Percentiles rank a stretch among this genome's conserved stretches.
Evolutionary conservation across 2,888 invertebrate genomes (phyloP).

Genomic region (Epsilonema sp.): DNA sequence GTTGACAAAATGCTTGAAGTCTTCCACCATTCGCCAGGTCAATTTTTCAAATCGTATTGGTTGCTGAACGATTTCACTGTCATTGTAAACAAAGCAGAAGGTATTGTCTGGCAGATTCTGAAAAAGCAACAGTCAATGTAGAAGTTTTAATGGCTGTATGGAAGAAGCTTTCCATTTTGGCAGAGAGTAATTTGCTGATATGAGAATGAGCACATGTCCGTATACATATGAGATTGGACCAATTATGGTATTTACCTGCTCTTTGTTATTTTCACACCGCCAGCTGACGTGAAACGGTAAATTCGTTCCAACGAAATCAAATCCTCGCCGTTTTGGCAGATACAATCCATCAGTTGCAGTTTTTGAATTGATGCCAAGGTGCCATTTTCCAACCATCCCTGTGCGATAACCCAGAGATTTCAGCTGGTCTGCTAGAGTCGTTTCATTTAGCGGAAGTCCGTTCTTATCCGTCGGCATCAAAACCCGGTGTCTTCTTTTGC

Average conservation of each 20-base stretch:
- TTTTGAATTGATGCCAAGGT: constrained; percentile 32
- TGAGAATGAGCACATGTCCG: no score
- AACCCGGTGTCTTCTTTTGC: constrained; percentile 19
- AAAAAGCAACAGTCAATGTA: constrained; percentile 10
- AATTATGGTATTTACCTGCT: no score
- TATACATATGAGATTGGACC: no score
- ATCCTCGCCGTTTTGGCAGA: constrained; percentile 19
- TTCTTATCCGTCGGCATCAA: constrained; percentile 29
- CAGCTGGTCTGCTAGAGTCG: constrained; percentile 34
- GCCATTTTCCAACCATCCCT: constrained; percentile 37
- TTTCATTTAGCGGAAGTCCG: constrained; percentile 34
- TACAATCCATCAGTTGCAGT: constrained; percentile 22
- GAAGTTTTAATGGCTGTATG: no score
- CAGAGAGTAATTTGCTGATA: no score
- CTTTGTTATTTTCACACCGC: no score
- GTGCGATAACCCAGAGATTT: constrained; percentile 33
- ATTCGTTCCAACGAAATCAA: constrained; percentile 25
- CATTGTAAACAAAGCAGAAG: constrained; percentile 11
- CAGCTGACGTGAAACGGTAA: constrained; percentile 15
- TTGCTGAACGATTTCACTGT: constrained; percentile 34
- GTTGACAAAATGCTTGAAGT: background rate
- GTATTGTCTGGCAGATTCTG: constrained; percentile 10
- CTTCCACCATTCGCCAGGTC: constrained; percentile 13
- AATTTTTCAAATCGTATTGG: constrained; percentile 33
- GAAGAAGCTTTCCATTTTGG: no score